A percentile compares a stretch with the other conserved stretches of the same genome.
These are phyloP conservation scores for Formicarius rufipectus DNA, from an alignment of 2,113 vertebrate species.

Conservation along the genomic window DNA sequence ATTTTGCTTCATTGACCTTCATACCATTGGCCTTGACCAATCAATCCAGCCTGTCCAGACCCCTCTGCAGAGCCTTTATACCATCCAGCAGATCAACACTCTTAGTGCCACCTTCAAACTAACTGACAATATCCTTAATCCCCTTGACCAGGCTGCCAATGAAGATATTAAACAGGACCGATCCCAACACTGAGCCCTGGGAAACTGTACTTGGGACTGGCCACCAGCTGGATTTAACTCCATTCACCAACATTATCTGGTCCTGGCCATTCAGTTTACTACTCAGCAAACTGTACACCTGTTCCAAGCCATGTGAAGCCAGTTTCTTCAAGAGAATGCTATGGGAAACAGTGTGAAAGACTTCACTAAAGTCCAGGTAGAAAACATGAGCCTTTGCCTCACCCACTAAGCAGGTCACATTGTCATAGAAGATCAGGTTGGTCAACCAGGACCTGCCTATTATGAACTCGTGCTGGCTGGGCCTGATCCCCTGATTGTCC, in stretches of 20 bases:
- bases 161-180: not conserved
- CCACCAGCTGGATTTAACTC: not conserved
- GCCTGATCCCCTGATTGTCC: not conserved
- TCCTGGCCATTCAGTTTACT: not conserved
- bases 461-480: not conserved
- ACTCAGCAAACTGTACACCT: not conserved
- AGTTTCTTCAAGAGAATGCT: not conserved
- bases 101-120: not conserved
- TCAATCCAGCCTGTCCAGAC: not conserved
- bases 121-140: not conserved
- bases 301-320: not conserved
- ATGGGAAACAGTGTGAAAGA: not conserved
- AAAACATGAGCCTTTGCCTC: not conserved
- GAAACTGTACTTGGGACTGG: accelerated
- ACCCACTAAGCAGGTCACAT: not conserved
- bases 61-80: not conserved
- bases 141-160: not conserved
- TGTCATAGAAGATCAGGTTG: accelerated
- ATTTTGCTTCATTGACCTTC: not conserved
- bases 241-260: not conserved
- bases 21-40: not conserved
- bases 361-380: not conserved
- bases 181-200: not conserved
- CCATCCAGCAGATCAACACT: not conserved
- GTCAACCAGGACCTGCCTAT: not conserved